Evolutionary conservation across 2,113 vertebrate species (phyloP), one percentile per base, ranked within the genome.

Genomic region (Promerops cafer): DNA sequence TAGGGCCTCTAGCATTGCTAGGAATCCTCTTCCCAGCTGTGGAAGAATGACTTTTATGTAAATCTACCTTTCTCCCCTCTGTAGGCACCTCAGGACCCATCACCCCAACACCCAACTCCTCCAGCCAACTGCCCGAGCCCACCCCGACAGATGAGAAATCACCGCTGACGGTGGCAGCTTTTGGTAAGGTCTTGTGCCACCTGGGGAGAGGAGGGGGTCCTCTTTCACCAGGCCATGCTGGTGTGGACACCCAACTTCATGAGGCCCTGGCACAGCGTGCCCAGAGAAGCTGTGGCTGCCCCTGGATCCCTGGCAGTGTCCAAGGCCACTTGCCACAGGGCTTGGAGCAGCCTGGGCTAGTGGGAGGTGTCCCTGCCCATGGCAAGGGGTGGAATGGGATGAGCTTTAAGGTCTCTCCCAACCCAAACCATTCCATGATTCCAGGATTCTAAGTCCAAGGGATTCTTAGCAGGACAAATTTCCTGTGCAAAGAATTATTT

Each of bases 151-250:
- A 96, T 0, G 94, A 93, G 2, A 93, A 93, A 61, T 96, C 96
- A 9, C 96, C 94, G 0, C 72, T 97, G 88, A 96, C 93, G 0
- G 80, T 97, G 85, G 96, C 94, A 87, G 96, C 96, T 60, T 97
- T 97, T 28, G 96, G 96, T 97, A 81, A 96, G 88, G 37, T 31
- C 59, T 44, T 40, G 68, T 31, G 40, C 11, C 44, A 8, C 4
- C 11, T 37, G 71, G 37, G 63, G 13, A n/a, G 33, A 33, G 37
- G 13, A 45, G 28, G 26, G 27, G 44, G 33, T 4, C 61, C n/a
- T 56, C 27, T 27, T 72, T 14, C 10, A 7, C 56, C 65, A 81
- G 33, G 30, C 17, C 60, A 28, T 0, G 0, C 39, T 45, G 33
- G 5, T 78, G 68, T 44, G 65, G 47, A 44, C 39, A 63, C 20